Percentiles rank a stretch among this genome's conserved stretches.
Evolutionary conservation across 2,113 vertebrate genomes (phyloP).

Genomic region (Callorhinus ursinus): DNA sequence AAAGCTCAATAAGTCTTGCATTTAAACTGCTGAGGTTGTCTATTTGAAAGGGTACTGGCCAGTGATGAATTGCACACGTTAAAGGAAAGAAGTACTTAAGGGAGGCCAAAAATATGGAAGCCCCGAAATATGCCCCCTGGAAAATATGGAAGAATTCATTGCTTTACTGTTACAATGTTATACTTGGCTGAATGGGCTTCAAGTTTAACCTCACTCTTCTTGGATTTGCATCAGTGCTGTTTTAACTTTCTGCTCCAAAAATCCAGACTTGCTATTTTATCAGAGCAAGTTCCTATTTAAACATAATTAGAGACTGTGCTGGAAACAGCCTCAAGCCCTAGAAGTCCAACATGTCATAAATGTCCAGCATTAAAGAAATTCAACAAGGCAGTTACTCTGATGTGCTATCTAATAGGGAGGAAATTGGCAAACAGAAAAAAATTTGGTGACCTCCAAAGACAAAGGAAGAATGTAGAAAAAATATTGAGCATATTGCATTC

Average conservation of each 20-base stretch:
- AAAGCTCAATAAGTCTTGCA: neutral
- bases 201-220: slow-evolving; percentile 32
- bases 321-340: slow-evolving; percentile 62
- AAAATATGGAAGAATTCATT: slow-evolving; percentile 54
- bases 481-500: slow-evolving; percentile 35
- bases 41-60: neutral
- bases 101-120: slow-evolving; percentile 15
- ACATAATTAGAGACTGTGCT: slow-evolving; percentile 67
- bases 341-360: slow-evolving; percentile 58
- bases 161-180: neutral
- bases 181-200: slow-evolving; percentile 37
- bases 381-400: neutral
- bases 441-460: slow-evolving; percentile 53
- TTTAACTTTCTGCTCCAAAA: slow-evolving; percentile 72
- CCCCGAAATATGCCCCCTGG: neutral
- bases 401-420: slow-evolving; percentile 16
- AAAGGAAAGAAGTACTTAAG: slow-evolving; percentile 43
- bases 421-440: neutral
- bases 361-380: slow-evolving; percentile 45
- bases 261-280: slow-evolving; percentile 62
- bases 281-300: slow-evolving; percentile 47
- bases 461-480: slow-evolving; percentile 37
- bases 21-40: slow-evolving; percentile 42
- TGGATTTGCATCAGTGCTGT: slow-evolving; percentile 58
- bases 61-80: slow-evolving; percentile 30